A percentile compares a stretch with the other conserved stretches of the same genome.
These are phyloP conservation scores for Epinotia demarniana DNA, from an alignment of 2,888 invertebrate genomes.

Conservation along the genomic window DNA sequence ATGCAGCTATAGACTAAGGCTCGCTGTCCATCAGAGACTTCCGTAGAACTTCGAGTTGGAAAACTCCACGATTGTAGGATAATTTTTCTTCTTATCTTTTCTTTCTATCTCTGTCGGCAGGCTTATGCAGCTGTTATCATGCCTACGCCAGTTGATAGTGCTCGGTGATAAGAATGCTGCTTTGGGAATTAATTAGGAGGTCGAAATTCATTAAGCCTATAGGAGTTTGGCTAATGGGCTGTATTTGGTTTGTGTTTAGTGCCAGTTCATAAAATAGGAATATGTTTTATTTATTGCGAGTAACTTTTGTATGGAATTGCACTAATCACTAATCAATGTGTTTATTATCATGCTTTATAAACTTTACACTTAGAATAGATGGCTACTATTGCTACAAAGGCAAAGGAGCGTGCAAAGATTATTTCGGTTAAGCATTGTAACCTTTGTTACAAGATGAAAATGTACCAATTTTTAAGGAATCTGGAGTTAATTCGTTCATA, in stretches of 20 bases:
- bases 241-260: too few species aligned
- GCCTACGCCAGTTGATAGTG: not conserved
- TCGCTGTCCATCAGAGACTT: constrained; percentile 5
- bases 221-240: not conserved
- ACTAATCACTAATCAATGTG: not conserved
- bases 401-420: not conserved
- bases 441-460: too few species aligned
- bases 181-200: not conserved
- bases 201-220: not conserved
- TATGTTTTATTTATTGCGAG: too few species aligned
- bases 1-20: constrained; percentile 9
- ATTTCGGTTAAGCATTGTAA: too few species aligned
- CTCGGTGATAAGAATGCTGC: not conserved
- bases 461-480: too few species aligned
- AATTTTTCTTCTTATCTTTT: constrained; percentile 20
- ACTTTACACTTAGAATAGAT: not conserved
- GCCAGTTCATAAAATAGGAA: too few species aligned
- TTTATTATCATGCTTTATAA: not conserved
- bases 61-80: constrained; percentile 8
- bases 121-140: constrained; percentile 2
- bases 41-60: not conserved
- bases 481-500: too few species aligned
- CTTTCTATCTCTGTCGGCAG: not conserved
- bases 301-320: too few species aligned
- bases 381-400: not conserved